These are phyloP conservation scores for Eptesicus fuscus DNA, from an alignment of 2,113 vertebrate genomes.

Conservation along the genomic window DNA sequence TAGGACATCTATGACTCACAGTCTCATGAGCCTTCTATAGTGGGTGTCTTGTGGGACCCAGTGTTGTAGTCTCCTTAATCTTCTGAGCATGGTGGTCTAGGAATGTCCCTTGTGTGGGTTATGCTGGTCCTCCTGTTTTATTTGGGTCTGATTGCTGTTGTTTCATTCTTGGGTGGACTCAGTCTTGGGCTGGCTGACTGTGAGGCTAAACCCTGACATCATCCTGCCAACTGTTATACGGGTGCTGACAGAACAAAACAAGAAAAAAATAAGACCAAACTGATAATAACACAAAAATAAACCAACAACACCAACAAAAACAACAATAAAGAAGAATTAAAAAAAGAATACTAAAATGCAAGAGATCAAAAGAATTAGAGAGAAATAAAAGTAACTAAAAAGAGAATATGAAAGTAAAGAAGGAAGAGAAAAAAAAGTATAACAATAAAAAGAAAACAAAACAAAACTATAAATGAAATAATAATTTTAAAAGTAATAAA, in stretches of 20 bases:
- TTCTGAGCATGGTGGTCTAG: background rate
- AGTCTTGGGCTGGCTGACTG: background rate
- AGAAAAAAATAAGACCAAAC: background rate
- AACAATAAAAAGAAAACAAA: background rate
- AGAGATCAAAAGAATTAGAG: background rate
- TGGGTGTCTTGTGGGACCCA: background rate
- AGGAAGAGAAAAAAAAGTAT: background rate
- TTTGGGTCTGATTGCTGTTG: background rate
- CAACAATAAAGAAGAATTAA: background rate
- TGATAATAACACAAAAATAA: background rate
- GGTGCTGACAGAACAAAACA: background rate
- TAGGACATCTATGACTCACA: background rate
- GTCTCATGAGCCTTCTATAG: background rate
- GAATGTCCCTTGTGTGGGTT: background rate
- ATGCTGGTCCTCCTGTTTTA: background rate
- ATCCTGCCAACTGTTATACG: background rate
- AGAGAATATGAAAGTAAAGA: background rate
- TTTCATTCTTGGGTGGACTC: background rate
- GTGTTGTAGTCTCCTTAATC: background rate
- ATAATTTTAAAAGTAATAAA: background rate
- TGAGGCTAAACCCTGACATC: background rate
- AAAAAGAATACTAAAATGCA: background rate
- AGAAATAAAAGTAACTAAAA: background rate
- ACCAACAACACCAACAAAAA: background rate
- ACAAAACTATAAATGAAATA: background rate